Percentiles rank a stretch among this genome's conserved stretches.
Conservation (phyloP, 2,888 invertebrate species). For the Conops quadrifasciatus region DNA sequence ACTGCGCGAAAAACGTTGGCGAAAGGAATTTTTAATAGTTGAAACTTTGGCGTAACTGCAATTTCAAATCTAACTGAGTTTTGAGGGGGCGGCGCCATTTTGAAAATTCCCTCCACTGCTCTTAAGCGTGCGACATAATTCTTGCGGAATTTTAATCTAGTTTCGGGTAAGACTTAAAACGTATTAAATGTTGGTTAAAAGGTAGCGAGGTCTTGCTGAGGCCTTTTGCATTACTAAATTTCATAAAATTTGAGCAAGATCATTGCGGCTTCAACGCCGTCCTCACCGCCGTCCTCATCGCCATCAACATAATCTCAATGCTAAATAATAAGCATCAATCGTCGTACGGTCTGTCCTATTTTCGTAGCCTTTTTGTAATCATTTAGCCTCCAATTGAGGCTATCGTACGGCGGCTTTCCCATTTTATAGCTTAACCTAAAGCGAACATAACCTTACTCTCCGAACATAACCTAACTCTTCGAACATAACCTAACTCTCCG, state of each 20-base stretch:
- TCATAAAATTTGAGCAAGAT: too few relatives aligned
- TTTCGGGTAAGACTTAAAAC: neutral
- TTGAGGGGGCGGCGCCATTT: neutral
- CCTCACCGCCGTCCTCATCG: neutral
- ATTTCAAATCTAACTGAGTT: neutral
- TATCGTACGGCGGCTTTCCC: too few relatives aligned
- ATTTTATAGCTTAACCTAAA: too few relatives aligned
- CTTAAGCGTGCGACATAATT: slow-evolving; percentile 6
- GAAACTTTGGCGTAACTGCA: slow-evolving; percentile 26
- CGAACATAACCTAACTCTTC: too few relatives aligned
- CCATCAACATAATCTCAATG: too few relatives aligned
- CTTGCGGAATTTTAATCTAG: neutral
- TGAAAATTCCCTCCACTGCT: neutral
- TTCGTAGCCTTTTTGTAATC: too few relatives aligned
- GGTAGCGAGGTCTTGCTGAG: neutral
- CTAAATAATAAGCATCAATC: too few relatives aligned
- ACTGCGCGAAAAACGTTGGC: neutral
- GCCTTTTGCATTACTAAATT: too few relatives aligned
- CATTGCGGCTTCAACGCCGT: neutral
- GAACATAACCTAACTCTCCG: too few relatives aligned
- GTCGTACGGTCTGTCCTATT: too few relatives aligned
- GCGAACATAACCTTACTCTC: too few relatives aligned
- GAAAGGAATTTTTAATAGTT: slow-evolving; percentile 23
- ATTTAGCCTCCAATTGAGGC: too few relatives aligned
- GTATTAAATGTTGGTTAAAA: neutral